Percentiles rank a stretch among this genome's conserved stretches.
Evolutionary conservation across 2,888 invertebrate genomes (phyloP).

Genomic region (Agonopterix arenella): DNA sequence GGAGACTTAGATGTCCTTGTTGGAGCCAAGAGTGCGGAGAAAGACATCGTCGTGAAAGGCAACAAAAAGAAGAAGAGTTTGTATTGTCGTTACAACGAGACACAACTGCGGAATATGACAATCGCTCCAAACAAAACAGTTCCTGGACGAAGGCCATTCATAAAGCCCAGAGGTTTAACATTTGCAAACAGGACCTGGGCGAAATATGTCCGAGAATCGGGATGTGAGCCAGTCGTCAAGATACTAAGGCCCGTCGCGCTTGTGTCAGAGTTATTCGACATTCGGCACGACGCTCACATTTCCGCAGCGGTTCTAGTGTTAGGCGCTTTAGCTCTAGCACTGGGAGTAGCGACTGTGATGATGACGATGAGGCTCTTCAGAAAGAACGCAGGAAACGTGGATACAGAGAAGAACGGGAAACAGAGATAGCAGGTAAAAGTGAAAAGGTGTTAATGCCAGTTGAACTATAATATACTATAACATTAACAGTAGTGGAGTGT

Average conservation of each 20-base stretch:
- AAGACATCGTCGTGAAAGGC: slow-evolving; percentile 79
- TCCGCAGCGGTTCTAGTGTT: slow-evolving; percentile 48
- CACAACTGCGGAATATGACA: slow-evolving; percentile 68
- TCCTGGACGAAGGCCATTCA: slow-evolving; percentile 73
- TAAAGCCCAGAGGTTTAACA: slow-evolving; percentile 76
- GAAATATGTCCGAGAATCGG: slow-evolving; percentile 82
- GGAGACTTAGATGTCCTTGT: slow-evolving; percentile 80
- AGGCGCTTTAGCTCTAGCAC: slow-evolving; percentile 43
- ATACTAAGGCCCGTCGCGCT: slow-evolving; percentile 63
- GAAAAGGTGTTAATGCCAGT: slow-evolving; percentile 13
- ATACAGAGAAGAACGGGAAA: slow-evolving; percentile 51
- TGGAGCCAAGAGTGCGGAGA: slow-evolving; percentile 79
- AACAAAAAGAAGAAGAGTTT: slow-evolving; percentile 80
- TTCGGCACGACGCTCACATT: slow-evolving; percentile 19
- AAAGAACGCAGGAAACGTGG: slow-evolving; percentile 25
- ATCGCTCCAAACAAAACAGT: slow-evolving; percentile 66
- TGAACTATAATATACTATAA: slow-evolving; percentile 3
- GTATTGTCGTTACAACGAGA: slow-evolving; percentile 79
- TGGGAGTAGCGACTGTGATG: slow-evolving; percentile 46
- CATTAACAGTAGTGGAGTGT: not conserved
- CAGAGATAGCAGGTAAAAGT: slow-evolving; percentile 39
- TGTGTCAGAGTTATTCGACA: slow-evolving; percentile 35
- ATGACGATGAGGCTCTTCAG: slow-evolving; percentile 53
- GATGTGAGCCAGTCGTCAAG: slow-evolving; percentile 75
- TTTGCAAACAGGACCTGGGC: slow-evolving; percentile 83